phyloP scores from a whole-genome alignment of 2,113 vertebrate species.

The Aegithalos caudatus region DNA sequence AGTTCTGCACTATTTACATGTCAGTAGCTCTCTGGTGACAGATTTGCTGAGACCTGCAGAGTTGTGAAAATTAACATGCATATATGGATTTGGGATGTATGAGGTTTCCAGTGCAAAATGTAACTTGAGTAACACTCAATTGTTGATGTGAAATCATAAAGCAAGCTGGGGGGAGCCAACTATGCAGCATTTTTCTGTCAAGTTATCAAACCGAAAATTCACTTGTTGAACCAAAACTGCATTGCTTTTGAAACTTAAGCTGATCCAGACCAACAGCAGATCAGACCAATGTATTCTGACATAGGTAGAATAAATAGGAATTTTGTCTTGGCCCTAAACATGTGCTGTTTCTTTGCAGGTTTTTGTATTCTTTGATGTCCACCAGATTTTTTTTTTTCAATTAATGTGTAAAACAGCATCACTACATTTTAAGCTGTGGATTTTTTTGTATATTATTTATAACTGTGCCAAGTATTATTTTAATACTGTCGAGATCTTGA shows the following conservation, averaged over 20 bases:
- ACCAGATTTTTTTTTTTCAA: constrained; percentile 44
- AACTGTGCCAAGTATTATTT: constrained; percentile 87
- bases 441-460: constrained; percentile 84
- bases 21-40: background rate
- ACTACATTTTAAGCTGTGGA: constrained; percentile 73
- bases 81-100: background rate
- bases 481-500: constrained; percentile 78
- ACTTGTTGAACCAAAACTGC: constrained; percentile 39
- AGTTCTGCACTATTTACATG: background rate
- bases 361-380: constrained; percentile 69
- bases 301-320: constrained; percentile 60
- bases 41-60: background rate
- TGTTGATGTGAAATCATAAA: constrained; percentile 16
- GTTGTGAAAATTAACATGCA: background rate
- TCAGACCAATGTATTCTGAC: constrained; percentile 47
- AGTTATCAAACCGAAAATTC: constrained; percentile 41
- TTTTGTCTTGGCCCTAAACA: constrained; percentile 71
- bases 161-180: constrained; percentile 45
- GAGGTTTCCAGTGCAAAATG: constrained; percentile 36
- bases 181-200: constrained; percentile 49
- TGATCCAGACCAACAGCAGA: constrained; percentile 35
- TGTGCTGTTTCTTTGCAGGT: constrained; percentile 68
- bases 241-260: constrained; percentile 45
- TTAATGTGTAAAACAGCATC: constrained; percentile 69
- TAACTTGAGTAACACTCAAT: constrained; percentile 32